Evolutionary conservation across 2,113 vertebrate genomes (phyloP).

Genomic region (Corythaeola cristata): DNA sequence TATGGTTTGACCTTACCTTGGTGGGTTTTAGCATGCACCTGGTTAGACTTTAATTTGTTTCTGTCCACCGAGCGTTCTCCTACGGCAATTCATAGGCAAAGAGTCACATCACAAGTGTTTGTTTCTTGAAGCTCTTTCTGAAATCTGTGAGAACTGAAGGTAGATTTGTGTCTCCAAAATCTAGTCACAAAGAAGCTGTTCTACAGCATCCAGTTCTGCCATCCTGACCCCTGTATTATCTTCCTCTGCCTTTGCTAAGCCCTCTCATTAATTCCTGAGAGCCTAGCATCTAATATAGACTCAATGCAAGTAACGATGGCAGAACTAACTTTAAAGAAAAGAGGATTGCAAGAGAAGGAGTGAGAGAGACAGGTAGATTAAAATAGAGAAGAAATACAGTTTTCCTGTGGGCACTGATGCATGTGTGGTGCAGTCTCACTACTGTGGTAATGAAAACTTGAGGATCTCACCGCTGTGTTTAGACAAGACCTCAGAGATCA

Average conservation of each 20-base stretch:
- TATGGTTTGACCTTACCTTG: neutral
- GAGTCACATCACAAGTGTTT: neutral
- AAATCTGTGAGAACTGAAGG: neutral
- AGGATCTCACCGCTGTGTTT: neutral
- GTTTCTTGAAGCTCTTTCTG: neutral
- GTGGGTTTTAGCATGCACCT: neutral
- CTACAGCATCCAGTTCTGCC: neutral
- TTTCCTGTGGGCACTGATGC: neutral
- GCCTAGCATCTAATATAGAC: neutral
- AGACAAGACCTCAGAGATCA: neutral
- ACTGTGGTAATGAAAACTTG: neutral
- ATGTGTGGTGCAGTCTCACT: neutral
- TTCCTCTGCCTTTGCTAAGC: neutral
- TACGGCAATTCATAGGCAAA: neutral
- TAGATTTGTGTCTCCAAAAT: neutral
- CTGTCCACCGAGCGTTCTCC: fast-evolving
- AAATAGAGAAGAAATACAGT: neutral
- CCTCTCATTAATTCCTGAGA: neutral
- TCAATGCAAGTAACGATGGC: neutral
- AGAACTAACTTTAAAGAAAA: neutral
- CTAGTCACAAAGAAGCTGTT: neutral
- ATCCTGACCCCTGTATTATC: neutral
- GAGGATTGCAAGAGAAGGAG: neutral
- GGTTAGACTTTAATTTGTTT: neutral
- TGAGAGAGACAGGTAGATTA: neutral